phyloP scores from a whole-genome alignment of 2,797 vertebrate species.

The Zalophus californianus region DNA sequence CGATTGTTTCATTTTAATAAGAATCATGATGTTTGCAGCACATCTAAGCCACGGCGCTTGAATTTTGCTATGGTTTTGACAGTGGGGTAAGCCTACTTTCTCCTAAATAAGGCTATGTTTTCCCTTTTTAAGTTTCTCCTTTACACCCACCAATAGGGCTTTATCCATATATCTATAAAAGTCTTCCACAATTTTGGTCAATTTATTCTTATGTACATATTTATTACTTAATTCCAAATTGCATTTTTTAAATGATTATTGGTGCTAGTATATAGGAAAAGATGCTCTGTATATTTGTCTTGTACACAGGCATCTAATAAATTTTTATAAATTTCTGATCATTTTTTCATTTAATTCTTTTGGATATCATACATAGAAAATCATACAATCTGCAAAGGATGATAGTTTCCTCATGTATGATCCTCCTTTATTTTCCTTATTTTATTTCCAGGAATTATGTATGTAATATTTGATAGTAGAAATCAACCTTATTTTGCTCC shows the following conservation, averaged over 20 bases:
- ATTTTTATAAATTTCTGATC: neutral
- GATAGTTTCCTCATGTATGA: neutral
- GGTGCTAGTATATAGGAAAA: neutral
- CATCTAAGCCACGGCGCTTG: neutral
- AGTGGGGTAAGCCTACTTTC: neutral
- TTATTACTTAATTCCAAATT: constrained; percentile 25
- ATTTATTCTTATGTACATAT: neutral
- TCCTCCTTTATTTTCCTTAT: constrained; percentile 19
- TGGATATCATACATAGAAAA: neutral
- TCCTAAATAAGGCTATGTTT: neutral
- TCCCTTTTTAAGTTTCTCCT: neutral
- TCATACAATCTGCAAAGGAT: neutral
- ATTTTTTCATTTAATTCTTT: neutral
- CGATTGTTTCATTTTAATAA: neutral
- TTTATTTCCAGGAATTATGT: neutral
- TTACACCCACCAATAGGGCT: neutral
- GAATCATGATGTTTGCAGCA: neutral
- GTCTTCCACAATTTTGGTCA: neutral
- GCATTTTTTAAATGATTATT: constrained; percentile 8
- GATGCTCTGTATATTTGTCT: neutral
- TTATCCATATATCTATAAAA: neutral
- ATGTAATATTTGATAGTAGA: neutral
- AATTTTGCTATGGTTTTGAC: neutral
- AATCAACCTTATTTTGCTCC: neutral
- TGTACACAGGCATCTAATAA: neutral